phyloP scores from a whole-genome alignment of 2,797 vertebrate species.

The Rhinatrema bivittatum region DNA sequence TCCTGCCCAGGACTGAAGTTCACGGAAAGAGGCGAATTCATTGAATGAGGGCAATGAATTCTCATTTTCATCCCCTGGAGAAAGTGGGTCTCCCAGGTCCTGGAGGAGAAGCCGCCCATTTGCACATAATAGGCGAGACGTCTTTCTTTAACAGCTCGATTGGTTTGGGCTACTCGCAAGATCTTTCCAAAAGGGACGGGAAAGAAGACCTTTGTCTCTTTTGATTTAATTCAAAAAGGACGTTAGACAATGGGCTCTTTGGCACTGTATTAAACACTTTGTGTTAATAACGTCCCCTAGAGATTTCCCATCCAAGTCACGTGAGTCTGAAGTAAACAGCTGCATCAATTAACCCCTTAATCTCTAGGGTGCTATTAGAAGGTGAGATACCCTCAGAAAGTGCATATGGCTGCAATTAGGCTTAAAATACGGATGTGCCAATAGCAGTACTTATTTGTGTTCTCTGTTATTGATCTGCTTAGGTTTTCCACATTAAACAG shows the following conservation, averaged over 20 bases:
- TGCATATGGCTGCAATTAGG: conserved; percentile 76
- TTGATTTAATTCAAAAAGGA: conserved; percentile 53
- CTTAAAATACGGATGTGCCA: conserved; percentile 62
- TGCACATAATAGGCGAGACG: too few relatives aligned
- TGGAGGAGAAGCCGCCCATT: too few relatives aligned
- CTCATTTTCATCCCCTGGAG: too few relatives aligned
- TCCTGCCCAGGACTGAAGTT: too few relatives aligned
- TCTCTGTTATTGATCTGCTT: conserved; percentile 52
- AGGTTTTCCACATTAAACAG: conserved; percentile 42
- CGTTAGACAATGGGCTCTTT: conserved; percentile 71
- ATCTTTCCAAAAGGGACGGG: too few relatives aligned
- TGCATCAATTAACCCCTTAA: conserved; percentile 83
- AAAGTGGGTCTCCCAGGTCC: too few relatives aligned
- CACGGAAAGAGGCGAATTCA: too few relatives aligned
- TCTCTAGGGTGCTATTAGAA: conserved; percentile 76
- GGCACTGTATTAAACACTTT: conserved; percentile 86
- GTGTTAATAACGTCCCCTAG: conserved; percentile 79
- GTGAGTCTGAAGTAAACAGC: conserved; percentile 85
- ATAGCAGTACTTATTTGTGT: conserved; percentile 67
- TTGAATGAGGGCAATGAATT: too few relatives aligned
- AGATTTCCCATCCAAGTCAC: conserved; percentile 67
- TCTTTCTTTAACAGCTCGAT: too few relatives aligned
- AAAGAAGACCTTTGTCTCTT: conserved; percentile 29
- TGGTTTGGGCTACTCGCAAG: too few relatives aligned
- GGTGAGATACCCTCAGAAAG: conserved; percentile 78